Percentiles rank a stretch among this genome's conserved stretches.
Evolutionary conservation across 2,797 vertebrate genomes (phyloP).

Genomic region (Cirrhinus molitorella): DNA sequence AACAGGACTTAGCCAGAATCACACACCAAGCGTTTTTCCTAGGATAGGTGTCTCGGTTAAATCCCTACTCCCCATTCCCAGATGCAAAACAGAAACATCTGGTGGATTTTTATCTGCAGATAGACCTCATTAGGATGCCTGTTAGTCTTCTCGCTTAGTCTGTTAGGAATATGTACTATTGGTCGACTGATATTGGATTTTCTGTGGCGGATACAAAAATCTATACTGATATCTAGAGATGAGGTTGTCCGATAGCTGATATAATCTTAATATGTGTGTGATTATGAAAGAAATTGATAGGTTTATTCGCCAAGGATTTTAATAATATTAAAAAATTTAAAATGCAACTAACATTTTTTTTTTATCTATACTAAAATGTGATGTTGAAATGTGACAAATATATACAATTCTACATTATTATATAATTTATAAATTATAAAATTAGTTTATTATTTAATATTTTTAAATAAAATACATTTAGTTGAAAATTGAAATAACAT

Average conservation of each 20-base stretch:
- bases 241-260: neutral
- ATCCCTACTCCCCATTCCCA: slow-evolving; percentile 37
- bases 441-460: too few species aligned
- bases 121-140: slow-evolving; percentile 39
- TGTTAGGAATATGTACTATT: slow-evolving; percentile 14
- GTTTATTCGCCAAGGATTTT: neutral
- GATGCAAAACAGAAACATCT: slow-evolving; percentile 29
- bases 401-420: too few species aligned
- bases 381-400: too few species aligned
- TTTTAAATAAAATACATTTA: neutral
- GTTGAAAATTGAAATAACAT: too few species aligned
- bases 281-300: neutral
- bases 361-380: too few species aligned
- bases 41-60: slow-evolving; percentile 44
- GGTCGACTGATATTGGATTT: slow-evolving; percentile 2
- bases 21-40: slow-evolving; percentile 44
- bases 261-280: neutral
- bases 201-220: slow-evolving; percentile 3
- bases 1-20: slow-evolving; percentile 50
- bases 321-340: too few species aligned
- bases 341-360: too few species aligned
- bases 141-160: slow-evolving; percentile 16
- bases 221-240: neutral
- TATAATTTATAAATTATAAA: too few species aligned
- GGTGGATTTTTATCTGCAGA: slow-evolving; percentile 35